Conservation (phyloP, 2,888 invertebrate species). For the Myopa testacea region DNA sequence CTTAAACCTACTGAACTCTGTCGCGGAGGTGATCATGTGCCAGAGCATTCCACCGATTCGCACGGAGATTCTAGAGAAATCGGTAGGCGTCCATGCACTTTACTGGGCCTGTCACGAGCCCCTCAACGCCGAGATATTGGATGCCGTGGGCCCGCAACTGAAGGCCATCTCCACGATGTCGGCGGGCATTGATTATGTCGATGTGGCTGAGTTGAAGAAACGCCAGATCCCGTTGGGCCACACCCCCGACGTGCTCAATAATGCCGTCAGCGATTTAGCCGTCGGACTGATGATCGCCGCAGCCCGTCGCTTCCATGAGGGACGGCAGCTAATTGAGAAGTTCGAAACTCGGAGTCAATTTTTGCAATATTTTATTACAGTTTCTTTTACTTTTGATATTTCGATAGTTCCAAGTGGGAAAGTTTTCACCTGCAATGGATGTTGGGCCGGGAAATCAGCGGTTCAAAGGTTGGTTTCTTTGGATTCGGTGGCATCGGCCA, state of each 20-base stretch:
- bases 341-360: constrained; percentile 37
- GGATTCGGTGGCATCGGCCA: constrained; percentile 87
- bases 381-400: neutral
- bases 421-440: constrained; percentile 79
- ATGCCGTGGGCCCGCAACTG: constrained; percentile 72
- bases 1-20: constrained; percentile 72
- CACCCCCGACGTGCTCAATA: constrained; percentile 80
- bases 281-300: constrained; percentile 82
- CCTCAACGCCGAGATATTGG: constrained; percentile 61
- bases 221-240: constrained; percentile 83
- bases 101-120: constrained; percentile 61
- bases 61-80: constrained; percentile 61
- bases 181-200: constrained; percentile 88
- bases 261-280: constrained; percentile 86
- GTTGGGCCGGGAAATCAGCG: constrained; percentile 81
- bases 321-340: constrained; percentile 73
- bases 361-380: neutral
- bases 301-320: constrained; percentile 82
- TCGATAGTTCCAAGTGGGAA: constrained; percentile 74
- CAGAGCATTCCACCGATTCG: constrained; percentile 58
- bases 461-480: constrained; percentile 84
- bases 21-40: constrained; percentile 56
- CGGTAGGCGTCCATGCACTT: constrained; percentile 62
- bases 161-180: constrained; percentile 86
- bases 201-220: constrained; percentile 77